These are phyloP conservation scores for Sesia bembeciformis DNA, from an alignment of 2,888 invertebrate species.

Conservation along the genomic window DNA sequence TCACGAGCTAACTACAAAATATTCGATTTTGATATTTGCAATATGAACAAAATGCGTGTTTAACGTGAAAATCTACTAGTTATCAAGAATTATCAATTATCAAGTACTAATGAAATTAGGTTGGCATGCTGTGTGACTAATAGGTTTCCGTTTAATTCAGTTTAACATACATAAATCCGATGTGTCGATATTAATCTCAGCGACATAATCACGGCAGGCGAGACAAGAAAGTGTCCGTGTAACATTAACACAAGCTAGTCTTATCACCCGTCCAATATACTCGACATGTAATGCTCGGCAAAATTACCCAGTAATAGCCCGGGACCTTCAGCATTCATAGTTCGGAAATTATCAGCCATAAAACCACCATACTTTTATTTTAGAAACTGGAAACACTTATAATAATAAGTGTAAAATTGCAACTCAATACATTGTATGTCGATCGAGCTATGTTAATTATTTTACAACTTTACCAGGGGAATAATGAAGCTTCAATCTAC, in stretches of 20 bases:
- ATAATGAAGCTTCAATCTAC: not conserved
- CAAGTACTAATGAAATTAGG: too few relatives aligned
- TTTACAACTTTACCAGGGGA: slow-evolving; percentile 16
- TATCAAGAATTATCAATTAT: too few relatives aligned
- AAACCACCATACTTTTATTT: slow-evolving; percentile 59
- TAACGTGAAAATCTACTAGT: too few relatives aligned
- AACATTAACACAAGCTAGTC: slow-evolving; percentile 45
- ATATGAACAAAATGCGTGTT: too few relatives aligned
- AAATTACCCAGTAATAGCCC: slow-evolving; percentile 67
- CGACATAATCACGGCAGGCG: slow-evolving; percentile 39
- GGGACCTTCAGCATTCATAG: slow-evolving; percentile 62
- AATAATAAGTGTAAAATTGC: slow-evolving; percentile 42
- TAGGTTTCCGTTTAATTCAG: slow-evolving; percentile 5
- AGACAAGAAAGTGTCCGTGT: slow-evolving; percentile 60
- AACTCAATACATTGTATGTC: slow-evolving; percentile 31
- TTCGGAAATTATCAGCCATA: slow-evolving; percentile 71
- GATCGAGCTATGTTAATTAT: slow-evolving; percentile 25
- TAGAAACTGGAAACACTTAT: slow-evolving; percentile 45
- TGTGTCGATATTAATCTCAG: slow-evolving; percentile 11
- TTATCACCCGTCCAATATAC: slow-evolving; percentile 50
- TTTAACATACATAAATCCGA: slow-evolving; percentile 19
- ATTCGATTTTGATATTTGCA: too few relatives aligned
- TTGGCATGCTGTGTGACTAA: too few relatives aligned
- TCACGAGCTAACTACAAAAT: too few relatives aligned
- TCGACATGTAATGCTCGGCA: slow-evolving; percentile 48